A percentile compares a stretch with the other conserved stretches of the same genome.
Evolutionary conservation across 2,113 vertebrate species (phyloP).

Genomic region (Vidua macroura): DNA sequence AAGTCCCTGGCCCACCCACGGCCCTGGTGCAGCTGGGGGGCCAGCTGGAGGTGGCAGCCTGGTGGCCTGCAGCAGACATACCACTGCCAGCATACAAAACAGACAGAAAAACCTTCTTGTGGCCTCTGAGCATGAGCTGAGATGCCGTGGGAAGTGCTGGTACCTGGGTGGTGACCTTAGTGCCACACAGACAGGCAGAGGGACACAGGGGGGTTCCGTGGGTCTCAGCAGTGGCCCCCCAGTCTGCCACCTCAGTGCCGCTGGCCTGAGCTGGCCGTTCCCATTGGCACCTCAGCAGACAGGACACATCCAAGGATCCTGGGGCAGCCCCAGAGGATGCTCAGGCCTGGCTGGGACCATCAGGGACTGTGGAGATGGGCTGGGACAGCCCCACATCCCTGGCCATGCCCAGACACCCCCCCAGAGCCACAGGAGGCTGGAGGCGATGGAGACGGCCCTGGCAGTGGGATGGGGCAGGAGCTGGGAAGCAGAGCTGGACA

Average conservation of each 20-base stretch:
- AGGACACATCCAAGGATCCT: background rate
- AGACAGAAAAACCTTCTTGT: accelerated
- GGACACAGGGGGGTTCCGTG: accelerated
- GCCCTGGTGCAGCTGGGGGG: background rate
- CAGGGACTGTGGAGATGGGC: background rate
- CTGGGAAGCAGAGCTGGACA: background rate
- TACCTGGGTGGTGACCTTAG: background rate
- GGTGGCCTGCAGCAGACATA: background rate
- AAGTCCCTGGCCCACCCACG: accelerated
- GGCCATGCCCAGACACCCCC: accelerated
- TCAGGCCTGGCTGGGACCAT: background rate
- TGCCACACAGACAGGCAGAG: accelerated
- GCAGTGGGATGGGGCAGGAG: background rate
- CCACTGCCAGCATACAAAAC: accelerated
- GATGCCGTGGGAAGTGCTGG: accelerated
- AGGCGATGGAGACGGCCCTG: background rate
- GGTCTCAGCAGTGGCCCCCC: background rate
- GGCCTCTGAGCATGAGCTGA: background rate
- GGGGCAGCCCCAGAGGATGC: background rate
- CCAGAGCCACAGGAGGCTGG: background rate
- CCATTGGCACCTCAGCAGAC: background rate
- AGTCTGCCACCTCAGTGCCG: background rate
- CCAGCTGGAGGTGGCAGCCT: background rate
- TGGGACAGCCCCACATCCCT: background rate
- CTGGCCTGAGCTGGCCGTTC: background rate